Base-by-base conservation (phyloP, 64 coral and sea anemone genomes). In the Montipora sp. region DNA sequence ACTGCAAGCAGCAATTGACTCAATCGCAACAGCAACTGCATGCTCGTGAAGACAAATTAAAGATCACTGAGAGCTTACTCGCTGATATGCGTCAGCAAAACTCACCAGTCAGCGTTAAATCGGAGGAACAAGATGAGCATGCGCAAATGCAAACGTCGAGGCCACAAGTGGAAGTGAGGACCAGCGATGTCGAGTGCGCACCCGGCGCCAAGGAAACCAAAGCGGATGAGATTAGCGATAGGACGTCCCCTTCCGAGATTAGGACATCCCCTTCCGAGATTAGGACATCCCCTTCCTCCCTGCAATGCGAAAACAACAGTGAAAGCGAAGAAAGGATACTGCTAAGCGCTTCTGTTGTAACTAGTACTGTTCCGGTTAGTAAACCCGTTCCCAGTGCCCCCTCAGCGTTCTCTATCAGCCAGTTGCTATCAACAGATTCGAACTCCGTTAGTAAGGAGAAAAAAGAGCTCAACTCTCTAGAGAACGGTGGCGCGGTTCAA, bases 1-100 rank as follows among this genome's bases (percentile, higher is more conserved):
- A 92, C 53, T 77, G 93, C 59, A 99, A 99, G 90, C 95, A 92
- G 71, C 92, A 90, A 94, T 71, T 96, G 12, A 66, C 77, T 75
- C 77, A 88, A 82, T 69, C 66, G 77, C 93, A 94, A 47, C 87
- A 90, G 59, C 81, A 94, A 76, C 45, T 70, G 4, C 36, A 22
- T 36, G 36, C 14, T 75, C 63, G 84, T 61, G 77, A 83, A 78
- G 88, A 88, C 47, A 88, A 78, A 47, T 47, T 94, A 73, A 76
- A 94, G 77, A 89, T 81, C 48, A 90, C 79, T 58, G 93, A 94
- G 78, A 90, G 66, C 20, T 94, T 94, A 50, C 73, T 77, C 50
- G 80, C 87, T 79, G 60, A 84, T 50, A 94, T 90, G 87, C 59
- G 70, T 48, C 80, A 90, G 59, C 57, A 84, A 73, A 82, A 94